Evolutionary conservation across 1,140 invertebrate genomes (phyloP).

Genomic region (Drosophila simulans): DNA sequence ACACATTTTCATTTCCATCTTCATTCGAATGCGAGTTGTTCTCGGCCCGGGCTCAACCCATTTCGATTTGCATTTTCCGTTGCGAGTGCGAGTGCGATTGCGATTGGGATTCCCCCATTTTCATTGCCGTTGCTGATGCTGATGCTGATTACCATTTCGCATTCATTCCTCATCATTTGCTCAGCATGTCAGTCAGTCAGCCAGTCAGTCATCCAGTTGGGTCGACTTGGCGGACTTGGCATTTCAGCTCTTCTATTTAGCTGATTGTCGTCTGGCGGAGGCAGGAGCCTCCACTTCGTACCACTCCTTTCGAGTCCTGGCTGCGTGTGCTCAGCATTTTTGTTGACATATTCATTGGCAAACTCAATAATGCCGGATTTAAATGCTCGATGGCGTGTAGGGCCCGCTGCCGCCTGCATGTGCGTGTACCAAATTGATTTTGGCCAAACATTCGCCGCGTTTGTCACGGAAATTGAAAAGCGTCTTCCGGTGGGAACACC

Average conservation of each 20-base stretch:
- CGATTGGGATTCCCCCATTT: constrained; percentile 44
- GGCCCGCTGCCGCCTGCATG: constrained; percentile 2
- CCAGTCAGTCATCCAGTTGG: constrained; percentile 32
- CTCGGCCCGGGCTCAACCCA: background rate
- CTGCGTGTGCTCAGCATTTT: constrained; percentile 58
- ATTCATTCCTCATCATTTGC: constrained; percentile 83
- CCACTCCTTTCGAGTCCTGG: background rate
- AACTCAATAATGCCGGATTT: constrained; percentile 81
- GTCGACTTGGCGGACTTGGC: constrained; percentile 53
- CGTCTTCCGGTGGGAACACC: constrained; percentile 19
- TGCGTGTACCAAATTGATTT: constrained; percentile 67
- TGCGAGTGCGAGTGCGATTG: constrained; percentile 25
- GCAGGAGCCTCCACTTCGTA: background rate
- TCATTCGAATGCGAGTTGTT: constrained; percentile 16
- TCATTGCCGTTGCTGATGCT: constrained; percentile 70
- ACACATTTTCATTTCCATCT: constrained; percentile 48
- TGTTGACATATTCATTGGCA: constrained; percentile 81
- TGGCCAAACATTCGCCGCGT: constrained; percentile 62
- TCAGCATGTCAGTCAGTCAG: constrained; percentile 72
- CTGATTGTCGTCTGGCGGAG: constrained; percentile 65
- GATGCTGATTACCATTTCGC: constrained; percentile 78
- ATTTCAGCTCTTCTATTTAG: constrained; percentile 65
- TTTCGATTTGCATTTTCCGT: constrained; percentile 55
- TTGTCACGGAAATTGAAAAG: constrained; percentile 79
- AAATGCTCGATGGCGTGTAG: constrained; percentile 61